Evolutionary conservation across 2,797 vertebrate species (phyloP), one percentile per base, ranked within the genome.

Genomic region (Acanthurus lineatus): DNA sequence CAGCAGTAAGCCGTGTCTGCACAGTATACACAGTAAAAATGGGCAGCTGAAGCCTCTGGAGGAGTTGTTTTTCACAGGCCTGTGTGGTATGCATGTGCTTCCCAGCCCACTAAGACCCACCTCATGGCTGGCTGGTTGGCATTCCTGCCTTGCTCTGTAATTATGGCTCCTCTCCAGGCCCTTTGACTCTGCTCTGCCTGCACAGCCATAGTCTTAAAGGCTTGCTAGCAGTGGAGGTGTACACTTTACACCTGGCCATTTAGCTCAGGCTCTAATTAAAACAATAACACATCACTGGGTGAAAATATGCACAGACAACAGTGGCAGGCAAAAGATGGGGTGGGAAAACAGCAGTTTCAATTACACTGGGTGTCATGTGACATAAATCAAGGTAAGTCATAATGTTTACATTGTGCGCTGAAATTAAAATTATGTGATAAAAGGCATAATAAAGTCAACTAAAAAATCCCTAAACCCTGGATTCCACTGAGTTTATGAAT

Each of bases 71-170:
- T 94, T 92, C 90, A 91, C 86, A 91, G 83, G 88, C 82, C 86
- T 86, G 83, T 91, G 91, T 86, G 92, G 94, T 94, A 94, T 95
- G 93, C 86, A 61, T 90, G 82, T 82, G 84, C 48, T 73, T 67
- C 88, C 76, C 64, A 17, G 86, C 90, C 88, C 90, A 85, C 88
- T 87, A 78, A 75, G 91, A 89, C 87, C 91, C 87, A 95, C 93
- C 92, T 93, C 89, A 89, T 73, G 79, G 91, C 92, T 85, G 92
- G 85, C 90, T 92, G 90, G 91, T 89, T 93, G 92, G 93, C 94
- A 95, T 95, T 95, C 94, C 92, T 91, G 86, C 81, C 72, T 85
- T 58, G 35, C 83, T 92, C 88, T 92, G 90, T 94, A 94, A 94
- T 94, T 93, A 93, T 82, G 89, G 86, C 91, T 93, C 84, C 53